Conservation (phyloP, 2,113 vertebrate genomes). For the Callocephalon fimbriatum region DNA sequence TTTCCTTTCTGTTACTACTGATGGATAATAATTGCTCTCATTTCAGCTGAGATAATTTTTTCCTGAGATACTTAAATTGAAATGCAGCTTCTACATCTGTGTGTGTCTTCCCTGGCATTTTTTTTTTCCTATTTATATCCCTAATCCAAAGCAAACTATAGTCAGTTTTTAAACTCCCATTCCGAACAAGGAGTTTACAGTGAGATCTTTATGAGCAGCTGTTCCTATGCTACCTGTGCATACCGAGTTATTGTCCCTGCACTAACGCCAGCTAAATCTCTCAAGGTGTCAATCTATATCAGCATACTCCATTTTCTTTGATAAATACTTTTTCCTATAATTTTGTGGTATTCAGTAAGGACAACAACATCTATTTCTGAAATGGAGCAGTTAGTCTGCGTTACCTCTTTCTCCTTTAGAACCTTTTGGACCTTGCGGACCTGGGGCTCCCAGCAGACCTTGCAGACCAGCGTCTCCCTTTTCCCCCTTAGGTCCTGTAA, state of each 20-base stretch:
- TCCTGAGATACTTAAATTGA: background rate
- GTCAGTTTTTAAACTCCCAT: background rate
- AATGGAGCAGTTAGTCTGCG: background rate
- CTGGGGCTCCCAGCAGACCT: slow-evolving; percentile 80
- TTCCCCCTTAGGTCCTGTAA: slow-evolving; percentile 85
- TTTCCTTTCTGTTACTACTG: background rate
- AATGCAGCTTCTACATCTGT: background rate
- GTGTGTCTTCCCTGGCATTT: accelerated
- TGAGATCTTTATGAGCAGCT: background rate
- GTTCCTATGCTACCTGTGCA: background rate
- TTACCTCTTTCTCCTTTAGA: slow-evolving; percentile 90
- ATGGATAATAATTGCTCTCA: background rate
- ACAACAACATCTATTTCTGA: background rate
- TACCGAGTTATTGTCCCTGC: background rate
- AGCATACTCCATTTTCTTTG: background rate
- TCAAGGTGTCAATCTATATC: background rate
- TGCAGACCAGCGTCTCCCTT: slow-evolving; percentile 81
- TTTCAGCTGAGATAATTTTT: background rate
- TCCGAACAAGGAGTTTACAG: background rate
- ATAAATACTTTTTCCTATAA: background rate
- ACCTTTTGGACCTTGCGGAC: slow-evolving; percentile 77
- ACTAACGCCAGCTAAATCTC: background rate
- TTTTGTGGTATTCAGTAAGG: background rate
- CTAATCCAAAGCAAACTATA: background rate
- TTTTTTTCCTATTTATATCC: background rate